phyloP scores from a whole-genome alignment of 37 sponge, comb jelly and placozoan genomes.

The Crambe crambe region DNA sequence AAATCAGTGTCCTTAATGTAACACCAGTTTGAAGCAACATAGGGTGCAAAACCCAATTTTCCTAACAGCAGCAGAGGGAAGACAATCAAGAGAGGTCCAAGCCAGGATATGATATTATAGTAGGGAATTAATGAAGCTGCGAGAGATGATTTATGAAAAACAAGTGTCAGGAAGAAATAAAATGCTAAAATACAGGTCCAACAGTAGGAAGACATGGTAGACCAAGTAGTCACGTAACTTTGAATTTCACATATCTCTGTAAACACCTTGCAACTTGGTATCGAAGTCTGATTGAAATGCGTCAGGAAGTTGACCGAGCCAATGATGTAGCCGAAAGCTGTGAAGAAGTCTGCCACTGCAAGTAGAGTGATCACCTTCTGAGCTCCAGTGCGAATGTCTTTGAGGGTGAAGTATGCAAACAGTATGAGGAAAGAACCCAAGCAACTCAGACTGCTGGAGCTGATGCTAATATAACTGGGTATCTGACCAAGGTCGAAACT shows the following conservation, averaged over 20 bases:
- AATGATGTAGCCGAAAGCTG: conserved; percentile 62
- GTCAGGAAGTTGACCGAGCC: conserved; percentile 32
- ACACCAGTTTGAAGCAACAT: conserved; percentile 59
- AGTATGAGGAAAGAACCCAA: conserved; percentile 54
- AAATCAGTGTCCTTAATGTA: conserved; percentile 21
- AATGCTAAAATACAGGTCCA: conserved; percentile 74
- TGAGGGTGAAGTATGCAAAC: conserved; percentile 31
- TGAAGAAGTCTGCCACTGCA: conserved; percentile 65
- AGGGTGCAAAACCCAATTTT: conserved; percentile 39
- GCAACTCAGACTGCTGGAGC: conserved; percentile 53
- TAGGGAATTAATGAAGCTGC: conserved; percentile 36
- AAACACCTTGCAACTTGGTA: neutral
- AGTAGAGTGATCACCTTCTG: conserved; percentile 60
- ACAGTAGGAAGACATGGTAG: conserved; percentile 61
- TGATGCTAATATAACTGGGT: conserved; percentile 30
- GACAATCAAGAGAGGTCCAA: conserved; percentile 36
- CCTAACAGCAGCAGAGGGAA: neutral
- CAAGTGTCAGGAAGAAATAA: conserved; percentile 40
- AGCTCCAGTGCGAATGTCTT: conserved; percentile 50
- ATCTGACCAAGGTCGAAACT: conserved; percentile 17
- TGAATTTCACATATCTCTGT: conserved; percentile 42
- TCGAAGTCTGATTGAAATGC: conserved; percentile 1
- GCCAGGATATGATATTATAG: conserved; percentile 68
- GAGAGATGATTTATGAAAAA: neutral
- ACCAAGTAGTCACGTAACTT: conserved; percentile 70